Percentiles rank a stretch among this genome's conserved stretches.
Evolutionary conservation across 2,113 vertebrate genomes (phyloP).

Genomic region (Alligator mississippiensis): DNA sequence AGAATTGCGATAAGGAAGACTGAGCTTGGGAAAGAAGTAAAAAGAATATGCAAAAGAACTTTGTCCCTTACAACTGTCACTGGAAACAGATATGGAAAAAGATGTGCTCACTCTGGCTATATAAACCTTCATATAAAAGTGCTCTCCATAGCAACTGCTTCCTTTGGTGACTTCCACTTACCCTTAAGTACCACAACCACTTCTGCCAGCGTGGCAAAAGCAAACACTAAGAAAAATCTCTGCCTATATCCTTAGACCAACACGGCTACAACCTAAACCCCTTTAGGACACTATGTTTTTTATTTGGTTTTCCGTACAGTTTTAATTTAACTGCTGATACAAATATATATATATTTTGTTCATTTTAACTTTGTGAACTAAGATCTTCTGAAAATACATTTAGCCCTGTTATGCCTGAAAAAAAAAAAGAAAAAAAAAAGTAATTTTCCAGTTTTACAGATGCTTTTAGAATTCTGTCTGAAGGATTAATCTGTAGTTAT

Average conservation of each 20-base stretch:
- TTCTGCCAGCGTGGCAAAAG: slow-evolving; percentile 19
- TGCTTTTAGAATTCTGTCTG: slow-evolving; percentile 73
- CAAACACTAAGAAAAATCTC: not conserved
- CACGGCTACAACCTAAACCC: too few species aligned
- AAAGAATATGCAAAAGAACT: not conserved
- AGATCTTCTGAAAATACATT: slow-evolving; percentile 68
- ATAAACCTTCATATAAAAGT: not conserved
- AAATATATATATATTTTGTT: slow-evolving; percentile 59
- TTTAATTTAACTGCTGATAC: slow-evolving; percentile 48
- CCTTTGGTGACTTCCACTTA: slow-evolving; percentile 57
- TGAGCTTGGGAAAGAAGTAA: not conserved
- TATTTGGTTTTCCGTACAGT: too few species aligned
- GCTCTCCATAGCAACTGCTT: not conserved
- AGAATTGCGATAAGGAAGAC: not conserved
- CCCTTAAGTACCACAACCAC: slow-evolving; percentile 28
- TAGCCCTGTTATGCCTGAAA: slow-evolving; percentile 69
- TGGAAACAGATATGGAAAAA: not conserved
- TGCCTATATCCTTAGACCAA: too few species aligned
- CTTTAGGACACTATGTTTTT: not conserved
- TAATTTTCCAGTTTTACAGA: slow-evolving; percentile 76
- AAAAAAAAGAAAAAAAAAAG: slow-evolving; percentile 65
- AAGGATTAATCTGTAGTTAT: slow-evolving; percentile 70
- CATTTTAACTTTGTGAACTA: slow-evolving; percentile 44
- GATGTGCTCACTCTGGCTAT: not conserved
- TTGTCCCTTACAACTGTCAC: not conserved